Base-by-base conservation (phyloP, 2,888 invertebrate genomes). In the Sphaeridia pumilis region DNA sequence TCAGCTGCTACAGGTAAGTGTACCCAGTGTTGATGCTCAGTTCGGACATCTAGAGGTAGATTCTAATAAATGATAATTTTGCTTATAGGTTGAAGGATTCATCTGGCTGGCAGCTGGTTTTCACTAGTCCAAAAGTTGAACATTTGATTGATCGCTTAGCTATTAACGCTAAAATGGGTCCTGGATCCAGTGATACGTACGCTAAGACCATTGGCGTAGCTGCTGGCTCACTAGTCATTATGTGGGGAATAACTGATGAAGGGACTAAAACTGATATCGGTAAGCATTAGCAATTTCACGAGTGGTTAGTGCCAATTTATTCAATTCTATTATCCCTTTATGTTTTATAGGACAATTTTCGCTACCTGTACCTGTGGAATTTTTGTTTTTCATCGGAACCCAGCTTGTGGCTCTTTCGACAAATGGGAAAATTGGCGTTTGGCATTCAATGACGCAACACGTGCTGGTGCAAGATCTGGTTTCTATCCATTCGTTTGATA, bases 391-490 rank as follows among this genome's bases (percentile, higher is more conserved):
- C 71, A 95, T 97, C 69, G 95, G 97, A 1, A 92, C 89, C 62
- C 97, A 97, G 69, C 73, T 97, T 61, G 97, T 98, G n/a, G 95
- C 95, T 0, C 74, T 97, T 25, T 92, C 92, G 41, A 82, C 84
- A 2, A 82, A 82, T 5, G 90, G 90, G 4, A 94, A 94, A 73
- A 87, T 97, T 22, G 95, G 97, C 1, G 95, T 97, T n/a, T 97
- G 95, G 95, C 95, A 97, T 72, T 89, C 94, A 0, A 94, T 94
- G 84, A 93, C 94, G 0, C 93, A 94, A 67, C 93, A 95, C 72
- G 97, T 95, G 93, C 95, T 95, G 75, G 85, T 90, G 38, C 93
- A 94, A 70, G 94, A 95, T 71, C 86, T 95, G 14, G 87, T 92
- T 20, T 88, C 93, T 2, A 89, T 97, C 52, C 83, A 92, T 7